Conservation (phyloP, 1,140 invertebrate species). For the Drosophila pandora region DNA sequence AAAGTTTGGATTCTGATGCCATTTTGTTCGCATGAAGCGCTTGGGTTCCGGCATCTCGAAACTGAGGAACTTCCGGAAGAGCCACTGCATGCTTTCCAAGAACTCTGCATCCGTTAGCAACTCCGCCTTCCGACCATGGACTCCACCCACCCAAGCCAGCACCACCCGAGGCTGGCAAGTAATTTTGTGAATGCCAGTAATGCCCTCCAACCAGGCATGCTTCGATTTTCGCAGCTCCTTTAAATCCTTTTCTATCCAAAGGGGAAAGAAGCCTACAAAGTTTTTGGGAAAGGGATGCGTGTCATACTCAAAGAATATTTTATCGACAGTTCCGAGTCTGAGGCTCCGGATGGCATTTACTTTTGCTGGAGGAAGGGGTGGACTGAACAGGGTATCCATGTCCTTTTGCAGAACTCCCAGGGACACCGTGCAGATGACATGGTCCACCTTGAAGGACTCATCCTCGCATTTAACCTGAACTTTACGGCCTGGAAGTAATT, state of each 20-base stretch:
- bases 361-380: slow-evolving; percentile 86
- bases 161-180: slow-evolving; percentile 88
- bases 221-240: slow-evolving; percentile 84
- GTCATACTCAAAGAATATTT: slow-evolving; percentile 89
- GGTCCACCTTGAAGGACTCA: slow-evolving; percentile 85
- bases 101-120: slow-evolving; percentile 83
- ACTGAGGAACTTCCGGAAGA: slow-evolving; percentile 41
- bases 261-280: slow-evolving; percentile 83
- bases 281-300: slow-evolving; percentile 87
- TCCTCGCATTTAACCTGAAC: slow-evolving; percentile 85
- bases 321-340: slow-evolving; percentile 89
- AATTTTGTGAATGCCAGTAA: slow-evolving; percentile 87
- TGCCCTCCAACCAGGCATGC: slow-evolving; percentile 86
- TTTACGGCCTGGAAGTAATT: slow-evolving; percentile 58
- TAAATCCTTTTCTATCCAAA: slow-evolving; percentile 86
- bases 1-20: slow-evolving; percentile 88
- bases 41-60: slow-evolving; percentile 37
- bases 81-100: slow-evolving; percentile 82
- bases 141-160: slow-evolving; percentile 84
- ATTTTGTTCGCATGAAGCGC: slow-evolving; percentile 81
- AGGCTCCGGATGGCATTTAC: slow-evolving; percentile 86
- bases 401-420: slow-evolving; percentile 88
- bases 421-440: slow-evolving; percentile 88
- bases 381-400: slow-evolving; percentile 85
- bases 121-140: slow-evolving; percentile 85